phyloP scores from a whole-genome alignment of 2,797 vertebrate species.

The Lepus oiostolus region DNA sequence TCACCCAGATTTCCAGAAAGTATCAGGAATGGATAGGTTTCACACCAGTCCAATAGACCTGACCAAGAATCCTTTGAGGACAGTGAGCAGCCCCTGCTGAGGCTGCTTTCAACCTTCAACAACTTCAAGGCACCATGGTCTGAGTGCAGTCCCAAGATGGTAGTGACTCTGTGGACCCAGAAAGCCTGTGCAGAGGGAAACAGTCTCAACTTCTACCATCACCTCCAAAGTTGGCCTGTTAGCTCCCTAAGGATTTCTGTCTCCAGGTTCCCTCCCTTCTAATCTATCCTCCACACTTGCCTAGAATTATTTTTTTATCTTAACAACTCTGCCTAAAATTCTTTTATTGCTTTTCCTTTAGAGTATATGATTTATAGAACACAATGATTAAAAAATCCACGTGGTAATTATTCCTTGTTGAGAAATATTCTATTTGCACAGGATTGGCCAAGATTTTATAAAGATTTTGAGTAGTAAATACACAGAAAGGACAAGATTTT shows the following conservation, averaged over 20 bases:
- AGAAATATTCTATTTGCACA: not conserved
- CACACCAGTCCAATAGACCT: too few species aligned
- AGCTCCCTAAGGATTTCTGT: not conserved
- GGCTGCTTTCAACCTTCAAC: not conserved
- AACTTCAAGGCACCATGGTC: not conserved
- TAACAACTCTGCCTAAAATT: not conserved
- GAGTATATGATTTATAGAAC: not conserved
- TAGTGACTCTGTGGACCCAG: not conserved
- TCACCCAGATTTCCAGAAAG: not conserved
- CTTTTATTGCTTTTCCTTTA: not conserved
- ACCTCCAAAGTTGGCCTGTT: not conserved
- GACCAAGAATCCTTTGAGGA: not conserved
- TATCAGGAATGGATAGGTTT: not conserved
- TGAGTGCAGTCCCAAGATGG: not conserved
- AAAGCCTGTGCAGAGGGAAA: not conserved
- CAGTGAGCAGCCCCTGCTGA: not conserved
- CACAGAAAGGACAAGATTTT: not conserved
- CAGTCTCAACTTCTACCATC: not conserved
- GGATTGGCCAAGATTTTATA: not conserved
- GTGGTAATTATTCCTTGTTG: not conserved
- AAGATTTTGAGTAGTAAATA: not conserved
- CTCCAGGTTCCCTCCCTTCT: not conserved
- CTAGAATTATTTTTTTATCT: not conserved
- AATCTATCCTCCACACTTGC: not conserved
- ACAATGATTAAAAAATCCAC: not conserved